phyloP scores from a whole-genome alignment of 35 echinoderm and acorn worm genomes.

The Hemicentrotus pulcherrimus region DNA sequence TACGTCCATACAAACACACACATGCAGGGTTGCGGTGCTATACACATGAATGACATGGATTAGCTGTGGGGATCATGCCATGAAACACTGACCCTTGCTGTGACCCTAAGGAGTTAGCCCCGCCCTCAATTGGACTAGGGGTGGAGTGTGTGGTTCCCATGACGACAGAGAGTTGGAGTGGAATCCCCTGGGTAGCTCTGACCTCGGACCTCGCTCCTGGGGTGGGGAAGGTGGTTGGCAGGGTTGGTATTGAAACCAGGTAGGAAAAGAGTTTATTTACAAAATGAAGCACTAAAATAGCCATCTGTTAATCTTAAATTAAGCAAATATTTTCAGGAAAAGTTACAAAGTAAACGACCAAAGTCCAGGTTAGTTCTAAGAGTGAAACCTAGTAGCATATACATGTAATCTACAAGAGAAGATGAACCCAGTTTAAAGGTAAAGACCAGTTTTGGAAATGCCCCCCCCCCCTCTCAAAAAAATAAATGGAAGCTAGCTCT shows the following conservation, averaged over 20 bases:
- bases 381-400: no score
- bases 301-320: not conserved
- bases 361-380: not conserved
- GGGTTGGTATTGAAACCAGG: not conserved
- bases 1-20: constrained; percentile 2
- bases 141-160: constrained; percentile 23
- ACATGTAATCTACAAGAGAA: no score
- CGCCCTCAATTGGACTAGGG: not conserved
- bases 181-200: constrained; percentile 3
- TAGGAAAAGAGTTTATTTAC: not conserved
- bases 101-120: not conserved
- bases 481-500: no score
- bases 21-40: not conserved
- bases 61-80: not conserved
- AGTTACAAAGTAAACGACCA: no score
- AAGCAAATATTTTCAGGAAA: not conserved
- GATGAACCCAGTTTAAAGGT: no score
- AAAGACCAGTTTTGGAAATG: no score
- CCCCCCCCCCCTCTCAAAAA: no score
- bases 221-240: not conserved
- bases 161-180: constrained; percentile 40
- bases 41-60: not conserved
- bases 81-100: constrained; percentile 11
- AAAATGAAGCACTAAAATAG: not conserved
- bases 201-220: not conserved